Base-by-base conservation (phyloP, 2,888 invertebrate species). In the Xestobium rufovillosum region DNA sequence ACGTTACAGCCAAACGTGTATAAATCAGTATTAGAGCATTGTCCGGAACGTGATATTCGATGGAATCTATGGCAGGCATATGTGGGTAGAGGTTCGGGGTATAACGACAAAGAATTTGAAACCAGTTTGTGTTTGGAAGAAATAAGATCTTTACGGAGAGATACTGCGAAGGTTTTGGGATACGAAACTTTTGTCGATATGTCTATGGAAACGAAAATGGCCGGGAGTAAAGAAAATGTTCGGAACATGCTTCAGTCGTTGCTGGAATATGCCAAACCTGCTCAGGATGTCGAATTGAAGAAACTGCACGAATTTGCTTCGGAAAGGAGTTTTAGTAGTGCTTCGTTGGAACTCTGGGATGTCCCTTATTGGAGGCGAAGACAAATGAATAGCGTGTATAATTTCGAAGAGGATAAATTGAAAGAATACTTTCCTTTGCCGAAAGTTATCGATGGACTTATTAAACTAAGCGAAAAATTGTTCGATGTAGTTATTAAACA, bases 161-260 rank as follows among this genome's bases (percentile, higher is more conserved):
- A 81, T 25, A 78, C 86, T 54, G 91, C 92, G 0, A 70, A 78
- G 45, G 52, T 80, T 9, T 65, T 94, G 6, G 92, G 94, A 0
- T 95, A 78, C 60, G 72, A 82, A 43, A 78, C 75, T 35, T 94
- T 70, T 63, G 82, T 78, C 0, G 81, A 90, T 25, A 80, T 94
- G 81, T 88, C 87, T 23, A 88, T 95, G 88, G 81, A 86, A 67
- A 91, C 90, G 0, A 94, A 92, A 72, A 83, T 95, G 90, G 89
- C 91, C 4, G 85, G 82, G 4, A 80, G 71, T 45, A 65, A 87
- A 9, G 77, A 83, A 34, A 83, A 82, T 60, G 79, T 92, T 0
- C 70, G 80, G 45, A 71, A 74, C 41, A 73, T 82, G 41, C 69
- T 95, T 14, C 71, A 79, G 34, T 74, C 68, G 44, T 69, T 88